Percentiles rank a stretch among this genome's conserved stretches.
phyloP scores from a whole-genome alignment of 37 sponge, comb jelly and placozoan genomes.

The Aphrocallistes beatrix region DNA sequence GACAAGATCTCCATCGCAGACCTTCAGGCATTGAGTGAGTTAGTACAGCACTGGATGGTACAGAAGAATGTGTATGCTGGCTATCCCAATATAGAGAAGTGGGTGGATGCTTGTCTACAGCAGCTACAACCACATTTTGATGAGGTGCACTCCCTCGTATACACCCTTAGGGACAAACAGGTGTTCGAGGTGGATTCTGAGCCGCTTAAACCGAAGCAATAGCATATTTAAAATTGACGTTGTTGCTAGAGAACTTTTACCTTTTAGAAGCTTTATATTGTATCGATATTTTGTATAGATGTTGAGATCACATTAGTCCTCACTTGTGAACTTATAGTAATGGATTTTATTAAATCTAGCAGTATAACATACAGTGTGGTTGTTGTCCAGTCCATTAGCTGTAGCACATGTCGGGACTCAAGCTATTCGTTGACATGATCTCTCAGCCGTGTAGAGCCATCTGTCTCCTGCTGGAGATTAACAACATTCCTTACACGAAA shows the following conservation, averaged over 20 bases:
- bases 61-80: slow-evolving; percentile 22
- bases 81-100: slow-evolving; percentile 32
- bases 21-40: slow-evolving; percentile 59
- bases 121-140: slow-evolving; percentile 58
- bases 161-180: slow-evolving; percentile 32
- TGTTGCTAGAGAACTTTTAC: too few species aligned
- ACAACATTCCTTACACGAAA: slow-evolving; percentile 1
- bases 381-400: not conserved
- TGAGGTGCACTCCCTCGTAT: slow-evolving; percentile 44
- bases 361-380: too few species aligned
- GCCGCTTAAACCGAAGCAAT: not conserved
- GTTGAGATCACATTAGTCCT: too few species aligned
- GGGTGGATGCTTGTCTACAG: slow-evolving; percentile 39
- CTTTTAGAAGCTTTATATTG: too few species aligned
- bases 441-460: slow-evolving; percentile 18
- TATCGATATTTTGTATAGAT: too few species aligned
- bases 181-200: slow-evolving; percentile 16
- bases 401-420: not conserved
- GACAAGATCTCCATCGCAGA: slow-evolving; percentile 63
- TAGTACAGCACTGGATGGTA: slow-evolving; percentile 46
- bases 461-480: slow-evolving; percentile 15
- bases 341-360: not conserved
- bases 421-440: not conserved
- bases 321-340: too few species aligned
- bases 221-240: too few species aligned